Evolutionary conservation across 2,113 vertebrate species (phyloP).

Genomic region (Prunella himalayana): DNA sequence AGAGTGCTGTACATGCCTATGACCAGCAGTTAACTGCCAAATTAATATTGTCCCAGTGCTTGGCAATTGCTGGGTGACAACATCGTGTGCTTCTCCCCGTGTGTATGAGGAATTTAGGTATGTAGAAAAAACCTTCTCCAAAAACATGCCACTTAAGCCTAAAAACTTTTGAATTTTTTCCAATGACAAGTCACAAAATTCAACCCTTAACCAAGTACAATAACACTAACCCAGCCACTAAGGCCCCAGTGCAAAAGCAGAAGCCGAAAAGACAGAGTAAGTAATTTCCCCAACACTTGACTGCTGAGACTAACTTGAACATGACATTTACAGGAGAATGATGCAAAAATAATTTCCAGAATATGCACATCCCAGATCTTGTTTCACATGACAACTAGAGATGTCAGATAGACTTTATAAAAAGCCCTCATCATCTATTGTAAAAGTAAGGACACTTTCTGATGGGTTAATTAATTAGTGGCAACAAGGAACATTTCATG

Average conservation of each 20-base stretch:
- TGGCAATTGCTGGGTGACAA: background rate
- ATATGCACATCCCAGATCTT: background rate
- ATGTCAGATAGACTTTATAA: background rate
- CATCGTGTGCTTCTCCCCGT: rapidly evolving
- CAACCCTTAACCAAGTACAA: background rate
- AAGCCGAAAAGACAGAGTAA: background rate
- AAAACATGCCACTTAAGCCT: background rate
- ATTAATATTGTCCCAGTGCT: background rate
- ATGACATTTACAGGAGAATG: background rate
- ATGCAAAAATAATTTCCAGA: background rate
- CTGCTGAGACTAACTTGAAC: background rate
- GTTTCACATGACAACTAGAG: background rate
- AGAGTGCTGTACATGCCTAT: background rate
- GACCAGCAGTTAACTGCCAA: background rate
- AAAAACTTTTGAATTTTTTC: background rate
- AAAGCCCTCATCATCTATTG: background rate
- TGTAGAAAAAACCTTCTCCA: background rate
- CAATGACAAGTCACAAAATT: background rate
- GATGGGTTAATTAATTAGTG: conserved; percentile 5
- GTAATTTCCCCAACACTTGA: background rate
- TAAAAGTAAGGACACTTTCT: background rate
- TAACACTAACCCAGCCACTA: background rate
- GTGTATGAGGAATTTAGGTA: background rate
- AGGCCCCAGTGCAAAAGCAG: background rate
- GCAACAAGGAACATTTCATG: background rate